Evolutionary conservation across 2,797 vertebrate species (phyloP).

Genomic region (Liasis olivaceus): DNA sequence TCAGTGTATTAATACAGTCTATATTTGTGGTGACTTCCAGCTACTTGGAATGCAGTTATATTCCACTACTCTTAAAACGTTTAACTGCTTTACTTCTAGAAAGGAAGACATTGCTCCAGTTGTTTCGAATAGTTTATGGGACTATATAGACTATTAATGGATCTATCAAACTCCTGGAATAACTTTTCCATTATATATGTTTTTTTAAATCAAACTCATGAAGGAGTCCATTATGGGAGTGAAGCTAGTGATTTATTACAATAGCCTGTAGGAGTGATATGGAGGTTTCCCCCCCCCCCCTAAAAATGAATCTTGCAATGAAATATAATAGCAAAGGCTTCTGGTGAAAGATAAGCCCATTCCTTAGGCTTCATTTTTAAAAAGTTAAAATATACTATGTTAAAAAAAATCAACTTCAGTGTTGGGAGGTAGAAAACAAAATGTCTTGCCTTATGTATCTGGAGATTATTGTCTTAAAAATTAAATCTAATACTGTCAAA

Average conservation of each 20-base stretch:
- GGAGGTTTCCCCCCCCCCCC: neutral
- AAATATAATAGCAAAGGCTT: slow-evolving; percentile 23
- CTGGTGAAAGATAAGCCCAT: slow-evolving; percentile 23
- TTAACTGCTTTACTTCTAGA: slow-evolving; percentile 13
- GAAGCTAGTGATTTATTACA: slow-evolving; percentile 19
- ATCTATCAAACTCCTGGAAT: accelerated
- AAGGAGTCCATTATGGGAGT: slow-evolving; percentile 1
- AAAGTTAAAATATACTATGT: neutral
- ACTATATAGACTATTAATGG: slow-evolving; percentile 6
- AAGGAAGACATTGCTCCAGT: neutral
- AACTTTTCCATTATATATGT: neutral
- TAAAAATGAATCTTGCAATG: slow-evolving; percentile 24
- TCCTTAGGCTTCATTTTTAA: slow-evolving; percentile 26
- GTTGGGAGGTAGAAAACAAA: slow-evolving; percentile 18
- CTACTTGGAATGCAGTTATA: neutral
- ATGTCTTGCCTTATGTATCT: neutral
- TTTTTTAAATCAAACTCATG: slow-evolving; percentile 22
- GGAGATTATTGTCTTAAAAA: neutral
- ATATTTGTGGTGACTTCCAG: neutral
- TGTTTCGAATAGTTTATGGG: slow-evolving; percentile 2
- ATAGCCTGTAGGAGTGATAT: neutral
- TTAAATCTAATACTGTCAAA: neutral
- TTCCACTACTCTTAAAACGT: slow-evolving; percentile 3
- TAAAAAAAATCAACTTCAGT: neutral
- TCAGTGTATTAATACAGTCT: neutral